A percentile compares a stretch with the other conserved stretches of the same genome.
Conservation (phyloP, 2,888 invertebrate genomes). For the Lithosia quadra region DNA sequence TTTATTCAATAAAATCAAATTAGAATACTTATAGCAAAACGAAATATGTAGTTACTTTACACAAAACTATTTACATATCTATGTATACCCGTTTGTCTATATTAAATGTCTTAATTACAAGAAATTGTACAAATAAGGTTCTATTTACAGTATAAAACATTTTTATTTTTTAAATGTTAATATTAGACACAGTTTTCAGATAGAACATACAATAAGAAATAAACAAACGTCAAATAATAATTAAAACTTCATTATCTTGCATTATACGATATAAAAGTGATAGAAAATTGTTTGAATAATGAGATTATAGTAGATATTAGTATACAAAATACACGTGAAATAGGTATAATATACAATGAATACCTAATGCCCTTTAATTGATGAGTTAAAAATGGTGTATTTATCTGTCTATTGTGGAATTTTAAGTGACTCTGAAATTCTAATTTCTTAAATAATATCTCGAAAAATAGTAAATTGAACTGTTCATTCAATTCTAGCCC, state of each 20-base stretch:
- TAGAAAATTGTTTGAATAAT: constrained; percentile 30
- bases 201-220: constrained; percentile 8
- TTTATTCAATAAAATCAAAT: constrained; percentile 37
- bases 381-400: not conserved
- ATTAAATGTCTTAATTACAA: constrained; percentile 26
- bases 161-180: constrained; percentile 16
- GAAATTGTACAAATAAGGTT: constrained; percentile 17
- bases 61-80: constrained; percentile 52
- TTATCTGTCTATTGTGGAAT: not conserved
- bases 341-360: not conserved
- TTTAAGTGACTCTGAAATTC: too few species aligned
- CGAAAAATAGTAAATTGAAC: too few species aligned
- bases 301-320: constrained; percentile 20
- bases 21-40: constrained; percentile 14
- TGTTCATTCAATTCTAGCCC: not conserved
- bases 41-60: constrained; percentile 35
- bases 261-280: constrained; percentile 31
- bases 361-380: not conserved
- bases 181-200: not conserved
- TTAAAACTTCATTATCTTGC: not conserved
- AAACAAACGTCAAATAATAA: not conserved
- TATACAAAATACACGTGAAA: not conserved
- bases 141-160: constrained; percentile 16
- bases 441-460: too few species aligned
- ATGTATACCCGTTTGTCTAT: constrained; percentile 36